Percentiles rank a stretch among this genome's conserved stretches.
Evolutionary conservation across 2,113 vertebrate species (phyloP).

Genomic region (Cygnus atratus): DNA sequence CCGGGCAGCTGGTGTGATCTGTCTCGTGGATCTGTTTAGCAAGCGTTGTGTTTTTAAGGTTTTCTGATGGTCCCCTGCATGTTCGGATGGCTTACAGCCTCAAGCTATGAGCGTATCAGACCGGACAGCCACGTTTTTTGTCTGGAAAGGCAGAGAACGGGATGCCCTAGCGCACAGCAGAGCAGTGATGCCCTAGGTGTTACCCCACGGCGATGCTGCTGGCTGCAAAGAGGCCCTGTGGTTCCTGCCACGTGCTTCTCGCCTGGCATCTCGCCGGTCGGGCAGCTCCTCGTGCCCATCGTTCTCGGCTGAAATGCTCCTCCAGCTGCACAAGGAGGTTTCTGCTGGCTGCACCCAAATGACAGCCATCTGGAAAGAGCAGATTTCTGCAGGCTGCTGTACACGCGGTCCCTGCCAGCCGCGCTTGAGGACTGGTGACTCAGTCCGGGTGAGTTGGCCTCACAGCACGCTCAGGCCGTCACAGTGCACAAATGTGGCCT

Average conservation of each 20-base stretch:
- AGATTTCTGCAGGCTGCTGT: not conserved
- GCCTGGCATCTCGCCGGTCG: fast-evolving
- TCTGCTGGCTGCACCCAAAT: not conserved
- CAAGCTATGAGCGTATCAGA: too few relatives aligned
- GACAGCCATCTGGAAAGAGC: not conserved
- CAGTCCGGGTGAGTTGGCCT: not conserved
- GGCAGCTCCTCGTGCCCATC: not conserved
- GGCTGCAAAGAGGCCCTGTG: too few relatives aligned
- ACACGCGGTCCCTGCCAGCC: not conserved
- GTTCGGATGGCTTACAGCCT: not conserved
- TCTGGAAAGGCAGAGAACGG: not conserved
- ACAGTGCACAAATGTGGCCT: fast-evolving
- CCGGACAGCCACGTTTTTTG: not conserved
- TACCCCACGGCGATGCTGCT: not conserved
- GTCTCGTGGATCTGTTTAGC: not conserved
- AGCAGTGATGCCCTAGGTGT: not conserved
- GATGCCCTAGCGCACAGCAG: not conserved
- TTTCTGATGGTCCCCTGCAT: not conserved
- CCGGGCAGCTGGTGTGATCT: too few relatives aligned
- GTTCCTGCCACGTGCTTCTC: too few relatives aligned
- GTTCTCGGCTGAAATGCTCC: not conserved
- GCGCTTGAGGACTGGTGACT: fast-evolving
- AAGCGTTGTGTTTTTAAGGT: not conserved
- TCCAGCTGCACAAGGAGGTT: not conserved
- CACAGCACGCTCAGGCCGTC: not conserved